Conservation (phyloP, 2,113 vertebrate species). For the Madoqua kirkii region DNA sequence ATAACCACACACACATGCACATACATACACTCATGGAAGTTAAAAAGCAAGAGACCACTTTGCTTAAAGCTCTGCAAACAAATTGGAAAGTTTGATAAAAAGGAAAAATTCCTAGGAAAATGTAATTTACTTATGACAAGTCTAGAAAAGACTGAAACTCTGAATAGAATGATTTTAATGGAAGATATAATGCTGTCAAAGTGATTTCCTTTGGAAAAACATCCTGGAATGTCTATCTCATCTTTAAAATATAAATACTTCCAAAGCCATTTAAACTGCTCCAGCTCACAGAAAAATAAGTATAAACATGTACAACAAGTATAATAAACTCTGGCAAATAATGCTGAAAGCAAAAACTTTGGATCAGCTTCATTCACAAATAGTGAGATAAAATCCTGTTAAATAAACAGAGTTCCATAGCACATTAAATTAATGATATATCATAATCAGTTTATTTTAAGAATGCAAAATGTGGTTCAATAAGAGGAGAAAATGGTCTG, state of each 20-base stretch:
- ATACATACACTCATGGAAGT: neutral
- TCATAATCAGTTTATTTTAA: neutral
- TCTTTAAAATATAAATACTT: neutral
- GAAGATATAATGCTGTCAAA: neutral
- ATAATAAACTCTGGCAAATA: neutral
- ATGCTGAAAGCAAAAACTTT: neutral
- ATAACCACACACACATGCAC: neutral
- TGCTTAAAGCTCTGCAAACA: neutral
- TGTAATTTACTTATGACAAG: neutral
- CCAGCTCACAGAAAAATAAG: neutral
- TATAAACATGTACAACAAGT: neutral
- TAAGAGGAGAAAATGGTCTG: neutral
- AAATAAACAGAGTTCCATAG: neutral
- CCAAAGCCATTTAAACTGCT: neutral
- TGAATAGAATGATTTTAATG: neutral
- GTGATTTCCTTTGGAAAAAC: neutral
- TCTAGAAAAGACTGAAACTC: neutral
- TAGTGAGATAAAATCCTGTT: neutral
- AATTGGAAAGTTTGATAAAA: neutral
- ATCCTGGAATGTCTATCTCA: neutral
- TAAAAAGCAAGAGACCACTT: neutral
- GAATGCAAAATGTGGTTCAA: neutral
- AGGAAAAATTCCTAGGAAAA: neutral
- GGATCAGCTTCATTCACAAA: neutral
- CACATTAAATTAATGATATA: neutral